Evolutionary conservation across 2,113 vertebrate species (phyloP), one percentile per base, ranked within the genome.

Genomic region (Ceyx cyanopectus): DNA sequence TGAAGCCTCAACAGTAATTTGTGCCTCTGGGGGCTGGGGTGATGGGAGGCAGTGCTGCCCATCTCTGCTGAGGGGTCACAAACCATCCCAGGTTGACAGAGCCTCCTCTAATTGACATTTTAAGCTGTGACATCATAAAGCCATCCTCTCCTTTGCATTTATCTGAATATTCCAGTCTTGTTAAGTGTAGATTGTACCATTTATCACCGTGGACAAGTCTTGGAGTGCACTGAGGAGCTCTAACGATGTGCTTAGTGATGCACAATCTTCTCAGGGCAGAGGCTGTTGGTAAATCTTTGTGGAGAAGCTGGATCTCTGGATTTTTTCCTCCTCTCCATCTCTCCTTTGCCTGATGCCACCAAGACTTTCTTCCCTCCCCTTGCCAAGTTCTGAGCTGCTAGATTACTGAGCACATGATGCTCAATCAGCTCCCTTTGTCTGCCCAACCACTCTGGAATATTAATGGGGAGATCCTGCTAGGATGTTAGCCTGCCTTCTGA

Each of bases 371-470:
- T 85, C 48, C 70, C 83, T 90, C 91, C 76, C 92, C 73, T 81
- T 41, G 30, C 85, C 95, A 85, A 78, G 93, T 83, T 87, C 83
- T 46, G 30, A 65, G 91, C 81, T 75, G 21, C 89, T 89, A 46
- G 85, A 91, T 93, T 72, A 10, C 37, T 37, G 37, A 37, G 37
- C 37, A 37, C 37, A 37, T 37, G 37, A 84, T 84, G 81, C 92
- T 91, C 77, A 89, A 92, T 93, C 91, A 89, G 91, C 81, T 72
- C 65, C 92, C 82, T 89, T 88, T 94, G 87, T 95, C 92, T 94
- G 89, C 40, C 83, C 82, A 48, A 19, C 37, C 61, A 12, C 41
- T 22, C 14, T 80, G 46, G 93, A 92, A 89, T 95, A 95, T 86
- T 86, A 90, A 90, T 87, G 89, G 93, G 46, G 40, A 76, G 62